Evolutionary conservation across 2,113 vertebrate species (phyloP).

Genomic region (Athene noctua): DNA sequence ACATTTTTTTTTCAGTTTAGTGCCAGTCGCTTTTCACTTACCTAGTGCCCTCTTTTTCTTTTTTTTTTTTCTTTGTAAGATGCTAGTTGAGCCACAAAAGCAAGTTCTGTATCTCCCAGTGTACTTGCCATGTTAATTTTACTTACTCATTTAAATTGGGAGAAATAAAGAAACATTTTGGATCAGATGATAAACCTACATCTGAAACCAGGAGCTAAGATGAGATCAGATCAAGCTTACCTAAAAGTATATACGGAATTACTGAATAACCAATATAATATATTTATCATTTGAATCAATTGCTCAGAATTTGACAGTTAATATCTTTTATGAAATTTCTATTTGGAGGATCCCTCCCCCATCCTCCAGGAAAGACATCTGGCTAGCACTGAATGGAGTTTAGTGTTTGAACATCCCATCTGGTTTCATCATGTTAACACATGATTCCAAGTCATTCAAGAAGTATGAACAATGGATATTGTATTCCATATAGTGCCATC

Average conservation of each 20-base stretch:
- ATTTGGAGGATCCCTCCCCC: neutral
- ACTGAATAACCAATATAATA: neutral
- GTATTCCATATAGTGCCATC: constrained; percentile 19
- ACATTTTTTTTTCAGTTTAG: neutral
- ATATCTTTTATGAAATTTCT: neutral
- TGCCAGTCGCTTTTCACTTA: neutral
- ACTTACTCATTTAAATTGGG: neutral
- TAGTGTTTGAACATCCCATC: constrained; percentile 56
- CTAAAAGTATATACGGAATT: neutral
- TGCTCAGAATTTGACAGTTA: neutral
- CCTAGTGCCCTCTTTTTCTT: neutral
- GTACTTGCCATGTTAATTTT: neutral
- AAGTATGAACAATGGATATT: constrained; percentile 63
- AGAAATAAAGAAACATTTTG: neutral
- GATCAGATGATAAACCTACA: neutral
- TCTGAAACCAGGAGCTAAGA: neutral
- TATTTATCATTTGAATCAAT: neutral
- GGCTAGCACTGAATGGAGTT: constrained; percentile 39
- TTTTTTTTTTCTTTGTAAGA: neutral
- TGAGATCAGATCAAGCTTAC: neutral
- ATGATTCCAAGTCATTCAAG: constrained; percentile 53
- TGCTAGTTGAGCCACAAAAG: neutral
- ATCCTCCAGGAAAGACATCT: constrained; percentile 51
- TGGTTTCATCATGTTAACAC: constrained; percentile 60
- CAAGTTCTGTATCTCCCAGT: neutral